These are phyloP conservation scores for Heliocidaris tuberculata DNA, from an alignment of 35 echinoderm and acorn worm genomes.

Conservation along the genomic window DNA sequence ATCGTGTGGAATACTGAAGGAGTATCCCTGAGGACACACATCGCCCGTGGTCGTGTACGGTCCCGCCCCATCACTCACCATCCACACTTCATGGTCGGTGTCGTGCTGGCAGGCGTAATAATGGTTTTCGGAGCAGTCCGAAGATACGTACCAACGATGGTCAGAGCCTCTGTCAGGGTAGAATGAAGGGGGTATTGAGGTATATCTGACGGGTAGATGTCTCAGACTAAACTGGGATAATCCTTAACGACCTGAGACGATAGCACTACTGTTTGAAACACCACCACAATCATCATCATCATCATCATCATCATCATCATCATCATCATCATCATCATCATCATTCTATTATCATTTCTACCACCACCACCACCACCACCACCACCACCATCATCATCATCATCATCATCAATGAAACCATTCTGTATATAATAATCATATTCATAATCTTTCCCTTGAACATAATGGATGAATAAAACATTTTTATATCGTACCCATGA, in stretches of 20 bases:
- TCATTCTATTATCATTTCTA: background rate
- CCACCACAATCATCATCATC: background rate
- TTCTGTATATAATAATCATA: no score
- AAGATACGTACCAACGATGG: slow-evolving; percentile 68
- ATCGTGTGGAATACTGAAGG: slow-evolving; percentile 76
- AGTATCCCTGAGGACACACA: slow-evolving; percentile 67
- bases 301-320: background rate
- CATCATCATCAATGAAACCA: no score
- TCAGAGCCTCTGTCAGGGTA: slow-evolving; percentile 26
- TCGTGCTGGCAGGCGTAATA: slow-evolving; percentile 64
- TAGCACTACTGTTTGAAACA: background rate
- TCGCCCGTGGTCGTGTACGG: slow-evolving; percentile 31
- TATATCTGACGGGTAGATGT: background rate
- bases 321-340: background rate
- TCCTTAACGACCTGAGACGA: no score
- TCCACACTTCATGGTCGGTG: slow-evolving; percentile 61
- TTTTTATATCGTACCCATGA: no score
- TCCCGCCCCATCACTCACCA: slow-evolving; percentile 46
- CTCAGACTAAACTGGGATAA: background rate
- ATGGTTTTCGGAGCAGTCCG: slow-evolving; percentile 50
- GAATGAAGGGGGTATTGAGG: background rate
- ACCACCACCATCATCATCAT: background rate
- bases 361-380: background rate
- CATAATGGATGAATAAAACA: no score
- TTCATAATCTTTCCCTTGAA: no score